phyloP scores from a whole-genome alignment of 2,113 vertebrate species.

The Cyprinodon brontotheroides region DNA sequence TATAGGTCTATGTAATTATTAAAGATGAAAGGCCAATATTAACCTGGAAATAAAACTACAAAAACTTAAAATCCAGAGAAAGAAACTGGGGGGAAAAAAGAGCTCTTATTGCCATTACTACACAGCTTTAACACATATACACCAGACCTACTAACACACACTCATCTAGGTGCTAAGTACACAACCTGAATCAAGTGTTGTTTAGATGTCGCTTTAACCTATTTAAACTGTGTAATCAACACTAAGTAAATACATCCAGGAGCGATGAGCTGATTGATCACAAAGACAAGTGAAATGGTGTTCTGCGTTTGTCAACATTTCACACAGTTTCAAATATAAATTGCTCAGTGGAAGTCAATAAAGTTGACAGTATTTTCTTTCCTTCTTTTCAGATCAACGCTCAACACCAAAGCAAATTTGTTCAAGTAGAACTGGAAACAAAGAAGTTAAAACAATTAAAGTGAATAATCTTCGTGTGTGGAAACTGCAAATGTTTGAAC shows the following conservation, averaged over 20 bases:
- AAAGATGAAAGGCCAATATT: conserved; percentile 49
- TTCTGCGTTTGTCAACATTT: conserved; percentile 45
- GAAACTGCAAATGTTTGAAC: background rate
- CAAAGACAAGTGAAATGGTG: conserved; percentile 34
- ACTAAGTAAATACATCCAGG: conserved; percentile 62
- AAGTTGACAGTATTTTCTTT: background rate
- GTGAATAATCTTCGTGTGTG: background rate
- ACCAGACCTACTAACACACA: conserved; percentile 1
- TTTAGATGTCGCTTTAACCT: conserved; percentile 61
- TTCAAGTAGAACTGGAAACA: background rate
- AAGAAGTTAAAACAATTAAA: background rate
- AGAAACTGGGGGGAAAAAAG: conserved; percentile 44
- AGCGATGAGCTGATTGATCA: conserved; percentile 50
- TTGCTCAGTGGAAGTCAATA: background rate
- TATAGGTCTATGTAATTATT: conserved; percentile 23
- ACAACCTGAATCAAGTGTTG: conserved; percentile 61
- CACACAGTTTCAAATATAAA: conserved; percentile 9
- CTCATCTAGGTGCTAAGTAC: conserved; percentile 34
- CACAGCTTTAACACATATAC: conserved; percentile 3
- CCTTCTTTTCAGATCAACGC: background rate
- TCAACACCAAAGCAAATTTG: background rate
- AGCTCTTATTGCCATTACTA: conserved; percentile 32
- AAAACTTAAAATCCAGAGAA: conserved; percentile 51
- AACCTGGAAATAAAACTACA: conserved; percentile 48
- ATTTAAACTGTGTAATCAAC: conserved; percentile 74